Percentiles rank a stretch among this genome's conserved stretches.
These are phyloP conservation scores for Notarius quadriscutis DNA, from an alignment of 2,113 vertebrate species.

Conservation along the genomic window DNA sequence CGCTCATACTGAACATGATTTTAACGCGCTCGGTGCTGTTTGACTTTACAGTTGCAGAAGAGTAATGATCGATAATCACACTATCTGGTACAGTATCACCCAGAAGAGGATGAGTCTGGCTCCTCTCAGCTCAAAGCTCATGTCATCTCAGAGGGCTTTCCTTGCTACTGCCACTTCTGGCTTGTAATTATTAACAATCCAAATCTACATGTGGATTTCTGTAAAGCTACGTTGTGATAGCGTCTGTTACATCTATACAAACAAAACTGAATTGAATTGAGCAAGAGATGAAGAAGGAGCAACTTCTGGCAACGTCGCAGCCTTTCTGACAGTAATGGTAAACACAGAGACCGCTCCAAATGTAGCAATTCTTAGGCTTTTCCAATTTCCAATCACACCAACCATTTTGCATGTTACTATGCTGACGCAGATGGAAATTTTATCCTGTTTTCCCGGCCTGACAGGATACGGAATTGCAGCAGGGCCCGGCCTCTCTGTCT, in stretches of 20 bases:
- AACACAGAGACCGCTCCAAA: not conserved
- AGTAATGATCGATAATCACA: not conserved
- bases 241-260: not conserved
- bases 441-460: constrained; percentile 45
- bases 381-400: constrained; percentile 18
- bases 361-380: not conserved
- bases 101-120: not conserved
- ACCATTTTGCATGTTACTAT: constrained; percentile 48
- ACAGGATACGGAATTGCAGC: constrained; percentile 62
- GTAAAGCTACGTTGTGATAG: not conserved
- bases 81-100: not conserved
- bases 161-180: not conserved
- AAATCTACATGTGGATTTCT: not conserved
- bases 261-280: not conserved
- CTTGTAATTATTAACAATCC: not conserved
- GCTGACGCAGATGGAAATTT: constrained; percentile 60
- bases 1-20: not conserved
- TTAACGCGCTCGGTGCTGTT: not conserved
- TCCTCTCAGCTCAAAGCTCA: not conserved
- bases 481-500: constrained; percentile 14
- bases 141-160: not conserved
- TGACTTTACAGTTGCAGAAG: not conserved
- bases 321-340: not conserved
- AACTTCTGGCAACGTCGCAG: too few species aligned
- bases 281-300: not conserved